Percentiles rank a stretch among this genome's conserved stretches.
Evolutionary conservation across 2,113 vertebrate genomes (phyloP).

Genomic region (Channa maculata): DNA sequence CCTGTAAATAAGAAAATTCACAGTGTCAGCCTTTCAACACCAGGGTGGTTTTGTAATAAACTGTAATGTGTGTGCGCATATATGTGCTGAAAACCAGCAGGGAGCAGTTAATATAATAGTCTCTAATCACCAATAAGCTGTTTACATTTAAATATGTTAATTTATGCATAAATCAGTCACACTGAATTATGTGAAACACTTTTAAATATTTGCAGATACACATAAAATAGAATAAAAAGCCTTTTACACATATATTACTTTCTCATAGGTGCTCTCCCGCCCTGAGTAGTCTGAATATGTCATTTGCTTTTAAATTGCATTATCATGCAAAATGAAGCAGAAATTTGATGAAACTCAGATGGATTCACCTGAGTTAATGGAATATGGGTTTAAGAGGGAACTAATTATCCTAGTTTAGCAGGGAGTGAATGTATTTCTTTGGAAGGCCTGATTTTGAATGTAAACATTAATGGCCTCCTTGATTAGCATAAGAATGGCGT

Average conservation of each 20-base stretch:
- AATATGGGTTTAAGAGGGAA: slow-evolving; percentile 87
- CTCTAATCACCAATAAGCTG: slow-evolving; percentile 74
- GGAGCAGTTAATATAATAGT: slow-evolving; percentile 58
- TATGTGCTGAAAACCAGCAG: slow-evolving; percentile 37
- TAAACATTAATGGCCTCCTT: slow-evolving; percentile 88
- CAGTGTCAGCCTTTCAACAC: slow-evolving; percentile 38
- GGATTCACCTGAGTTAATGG: slow-evolving; percentile 87
- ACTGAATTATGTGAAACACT: slow-evolving; percentile 64
- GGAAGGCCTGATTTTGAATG: slow-evolving; percentile 81
- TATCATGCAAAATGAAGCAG: slow-evolving; percentile 83
- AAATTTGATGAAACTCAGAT: slow-evolving; percentile 83
- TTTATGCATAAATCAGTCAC: slow-evolving; percentile 68
- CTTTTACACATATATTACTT: slow-evolving; percentile 64
- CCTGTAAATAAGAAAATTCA: slow-evolving; percentile 19
- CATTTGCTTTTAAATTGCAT: slow-evolving; percentile 86
- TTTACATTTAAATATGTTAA: slow-evolving; percentile 68
- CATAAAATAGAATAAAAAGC: slow-evolving; percentile 61
- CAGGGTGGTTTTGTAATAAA: slow-evolving; percentile 26
- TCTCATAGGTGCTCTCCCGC: slow-evolving; percentile 63
- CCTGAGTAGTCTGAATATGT: slow-evolving; percentile 75
- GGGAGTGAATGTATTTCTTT: slow-evolving; percentile 81
- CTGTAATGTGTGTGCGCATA: slow-evolving; percentile 39
- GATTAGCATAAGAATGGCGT: slow-evolving; percentile 86
- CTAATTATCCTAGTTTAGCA: slow-evolving; percentile 85
- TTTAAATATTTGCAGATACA: slow-evolving; percentile 71